phyloP scores from a whole-genome alignment of 2,797 vertebrate species.

The Diglossa cyanea region DNA sequence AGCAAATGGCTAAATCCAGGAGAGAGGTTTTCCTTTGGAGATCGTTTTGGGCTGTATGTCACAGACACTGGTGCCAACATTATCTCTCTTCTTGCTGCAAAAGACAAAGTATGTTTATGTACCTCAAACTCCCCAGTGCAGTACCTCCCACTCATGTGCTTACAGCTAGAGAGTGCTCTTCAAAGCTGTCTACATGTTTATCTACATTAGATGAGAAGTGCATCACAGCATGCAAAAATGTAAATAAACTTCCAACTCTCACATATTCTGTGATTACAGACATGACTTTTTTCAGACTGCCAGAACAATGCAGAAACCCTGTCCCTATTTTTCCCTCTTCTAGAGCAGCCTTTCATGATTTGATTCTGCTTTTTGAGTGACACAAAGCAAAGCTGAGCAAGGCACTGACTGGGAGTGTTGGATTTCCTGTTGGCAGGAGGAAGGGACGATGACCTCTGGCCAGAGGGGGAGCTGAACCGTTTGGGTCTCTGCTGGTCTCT shows the following conservation, averaged over 20 bases:
- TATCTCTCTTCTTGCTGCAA: conserved; percentile 88
- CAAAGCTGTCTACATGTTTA: not conserved
- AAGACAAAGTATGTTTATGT: conserved; percentile 26
- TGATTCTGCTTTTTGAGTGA: not conserved
- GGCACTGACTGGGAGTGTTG: conserved; percentile 82
- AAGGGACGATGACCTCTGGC: conserved; percentile 90
- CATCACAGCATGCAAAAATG: not conserved
- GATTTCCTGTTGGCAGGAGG: conserved; percentile 85
- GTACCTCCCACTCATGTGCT: not conserved
- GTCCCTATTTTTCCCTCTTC: not conserved
- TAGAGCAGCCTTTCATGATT: not conserved
- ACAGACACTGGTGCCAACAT: conserved; percentile 84
- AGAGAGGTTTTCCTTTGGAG: conserved; percentile 92
- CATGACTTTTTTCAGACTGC: not conserved
- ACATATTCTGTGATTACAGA: not conserved
- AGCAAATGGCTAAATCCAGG: conserved; percentile 88
- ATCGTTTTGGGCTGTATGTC: conserved; percentile 92
- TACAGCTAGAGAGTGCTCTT: not conserved
- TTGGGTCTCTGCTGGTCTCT: conserved; percentile 69
- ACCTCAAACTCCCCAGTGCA: not conserved
- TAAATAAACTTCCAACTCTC: not conserved
- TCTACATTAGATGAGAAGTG: not conserved
- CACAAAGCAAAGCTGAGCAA: not conserved
- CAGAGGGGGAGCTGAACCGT: conserved; percentile 76
- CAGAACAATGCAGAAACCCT: not conserved